Percentiles rank a stretch among this genome's conserved stretches.
phyloP scores from a whole-genome alignment of 2,797 vertebrate species.

The Crocidura indochinensis region DNA sequence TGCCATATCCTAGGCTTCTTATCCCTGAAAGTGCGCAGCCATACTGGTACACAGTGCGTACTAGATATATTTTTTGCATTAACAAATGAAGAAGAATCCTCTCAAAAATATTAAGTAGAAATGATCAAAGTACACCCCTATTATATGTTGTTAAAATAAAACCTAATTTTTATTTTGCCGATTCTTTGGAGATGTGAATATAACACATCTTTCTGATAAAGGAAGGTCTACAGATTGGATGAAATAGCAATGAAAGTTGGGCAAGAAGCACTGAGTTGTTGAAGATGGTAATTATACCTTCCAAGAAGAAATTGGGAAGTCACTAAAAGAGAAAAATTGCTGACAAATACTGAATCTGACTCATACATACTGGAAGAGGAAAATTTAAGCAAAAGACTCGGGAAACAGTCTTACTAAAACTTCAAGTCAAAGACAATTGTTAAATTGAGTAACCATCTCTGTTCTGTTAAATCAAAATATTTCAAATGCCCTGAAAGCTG shows the following conservation, averaged over 20 bases:
- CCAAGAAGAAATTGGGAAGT: background rate
- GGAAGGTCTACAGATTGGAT: background rate
- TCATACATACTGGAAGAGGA: background rate
- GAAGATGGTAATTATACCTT: background rate
- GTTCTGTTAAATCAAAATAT: conserved; percentile 12
- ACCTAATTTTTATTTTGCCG: background rate
- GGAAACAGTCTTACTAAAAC: conserved; percentile 4
- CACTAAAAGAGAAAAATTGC: background rate
- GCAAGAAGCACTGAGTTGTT: background rate
- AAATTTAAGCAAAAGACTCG: background rate
- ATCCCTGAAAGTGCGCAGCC: background rate
- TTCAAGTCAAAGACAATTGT: conserved; percentile 16
- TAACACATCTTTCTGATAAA: background rate
- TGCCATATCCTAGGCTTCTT: background rate
- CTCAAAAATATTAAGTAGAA: background rate
- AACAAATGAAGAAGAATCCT: background rate
- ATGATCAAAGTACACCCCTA: background rate
- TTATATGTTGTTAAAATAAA: background rate
- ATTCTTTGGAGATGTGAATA: background rate
- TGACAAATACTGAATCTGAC: background rate
- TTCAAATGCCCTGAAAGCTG: background rate
- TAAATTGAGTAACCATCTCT: background rate
- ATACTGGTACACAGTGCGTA: background rate
- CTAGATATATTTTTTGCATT: background rate
- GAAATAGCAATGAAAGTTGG: background rate